Percentiles rank a stretch among this genome's conserved stretches.
phyloP scores from a whole-genome alignment of 37 sponge, comb jelly and placozoan species.

The Theonella swinhoei region DNA sequence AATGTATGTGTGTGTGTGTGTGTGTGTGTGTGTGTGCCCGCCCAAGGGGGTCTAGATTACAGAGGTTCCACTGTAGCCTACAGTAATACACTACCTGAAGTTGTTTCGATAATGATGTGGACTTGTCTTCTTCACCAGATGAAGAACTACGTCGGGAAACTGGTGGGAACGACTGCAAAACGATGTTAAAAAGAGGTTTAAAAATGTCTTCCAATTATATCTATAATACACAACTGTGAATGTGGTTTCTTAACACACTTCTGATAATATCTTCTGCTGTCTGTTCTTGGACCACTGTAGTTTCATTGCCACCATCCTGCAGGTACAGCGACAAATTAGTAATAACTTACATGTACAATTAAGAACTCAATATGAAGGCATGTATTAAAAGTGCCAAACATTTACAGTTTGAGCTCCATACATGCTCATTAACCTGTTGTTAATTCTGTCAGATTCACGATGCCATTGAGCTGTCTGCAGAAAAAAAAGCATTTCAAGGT shows the following conservation, averaged over 20 bases:
- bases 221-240: too few relatives aligned
- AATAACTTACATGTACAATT: too few relatives aligned
- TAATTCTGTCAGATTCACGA: constrained; percentile 75
- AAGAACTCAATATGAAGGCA: too few relatives aligned
- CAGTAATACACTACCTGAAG: too few relatives aligned
- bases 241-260: too few relatives aligned
- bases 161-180: neutral
- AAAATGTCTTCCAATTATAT: too few relatives aligned
- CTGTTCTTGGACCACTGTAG: constrained; percentile 21
- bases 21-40: neutral
- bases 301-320: constrained; percentile 39
- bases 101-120: too few relatives aligned
- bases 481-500: constrained; percentile 9
- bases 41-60: neutral
- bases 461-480: constrained; percentile 72
- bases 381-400: too few relatives aligned
- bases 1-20: neutral
- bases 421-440: constrained; percentile 67
- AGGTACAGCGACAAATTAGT: too few relatives aligned
- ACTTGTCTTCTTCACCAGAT: neutral
- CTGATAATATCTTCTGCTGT: neutral
- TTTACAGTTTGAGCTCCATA: neutral
- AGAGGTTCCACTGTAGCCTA: too few relatives aligned
- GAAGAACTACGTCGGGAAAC: too few relatives aligned
- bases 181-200: too few relatives aligned